These are phyloP conservation scores for Heliothis virescens DNA, from an alignment of 1,140 invertebrate genomes.

Conservation along the genomic window DNA sequence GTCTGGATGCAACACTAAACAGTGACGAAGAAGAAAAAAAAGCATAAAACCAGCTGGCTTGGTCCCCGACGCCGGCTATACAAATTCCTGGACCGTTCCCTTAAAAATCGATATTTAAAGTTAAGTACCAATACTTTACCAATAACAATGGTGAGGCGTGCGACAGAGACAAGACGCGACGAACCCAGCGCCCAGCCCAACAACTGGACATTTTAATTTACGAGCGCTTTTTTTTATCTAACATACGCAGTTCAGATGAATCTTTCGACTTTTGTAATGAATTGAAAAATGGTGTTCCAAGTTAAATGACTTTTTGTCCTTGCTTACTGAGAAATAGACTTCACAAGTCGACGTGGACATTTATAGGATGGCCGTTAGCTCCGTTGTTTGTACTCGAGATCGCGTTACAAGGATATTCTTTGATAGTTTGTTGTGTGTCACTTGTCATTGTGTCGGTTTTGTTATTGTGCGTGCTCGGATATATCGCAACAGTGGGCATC, in stretches of 20 bases:
- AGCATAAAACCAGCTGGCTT: constrained; percentile 81
- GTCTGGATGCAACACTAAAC: constrained; percentile 76
- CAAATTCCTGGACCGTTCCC: constrained; percentile 74
- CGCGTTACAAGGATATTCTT: constrained; percentile 69
- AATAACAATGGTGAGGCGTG: constrained; percentile 68
- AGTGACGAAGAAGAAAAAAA: constrained; percentile 70
- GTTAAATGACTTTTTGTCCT: constrained; percentile 74
- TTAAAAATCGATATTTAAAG: constrained; percentile 80
- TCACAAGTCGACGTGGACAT: constrained; percentile 78
- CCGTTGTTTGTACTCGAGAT: constrained; percentile 67
- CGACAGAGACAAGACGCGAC: constrained; percentile 64
- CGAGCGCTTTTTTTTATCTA: constrained; percentile 76
- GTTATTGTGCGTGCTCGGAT: constrained; percentile 66
- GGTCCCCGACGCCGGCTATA: constrained; percentile 61
- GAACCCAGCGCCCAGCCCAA: constrained; percentile 55
- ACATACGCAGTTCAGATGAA: constrained; percentile 80
- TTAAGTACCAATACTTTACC: constrained; percentile 79
- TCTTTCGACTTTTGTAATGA: constrained; percentile 80
- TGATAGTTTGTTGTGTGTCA: constrained; percentile 71
- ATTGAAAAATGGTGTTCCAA: constrained; percentile 80
- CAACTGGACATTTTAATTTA: constrained; percentile 84
- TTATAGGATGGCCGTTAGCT: constrained; percentile 66
- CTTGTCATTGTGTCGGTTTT: constrained; percentile 69
- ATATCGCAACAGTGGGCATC: constrained; percentile 62
- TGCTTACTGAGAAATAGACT: constrained; percentile 82